Base-by-base conservation (phyloP, 2,113 vertebrate genomes). In the Corydoras sp. region DNA sequence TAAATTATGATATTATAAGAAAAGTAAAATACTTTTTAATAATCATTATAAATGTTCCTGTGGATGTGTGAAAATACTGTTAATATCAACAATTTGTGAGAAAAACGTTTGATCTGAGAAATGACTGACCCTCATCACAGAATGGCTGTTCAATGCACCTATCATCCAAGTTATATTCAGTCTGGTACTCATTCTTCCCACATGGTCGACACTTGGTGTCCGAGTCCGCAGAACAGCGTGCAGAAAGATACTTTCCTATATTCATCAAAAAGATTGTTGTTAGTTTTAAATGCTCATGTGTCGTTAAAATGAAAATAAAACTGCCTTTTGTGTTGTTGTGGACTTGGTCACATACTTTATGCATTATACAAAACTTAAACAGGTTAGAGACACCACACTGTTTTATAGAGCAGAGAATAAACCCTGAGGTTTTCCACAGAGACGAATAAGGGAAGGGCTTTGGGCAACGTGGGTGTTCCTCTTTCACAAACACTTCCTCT, bases 51-150 rank as follows among this genome's bases (percentile, higher is more conserved):
- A 43, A 43, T 43, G 35, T 5, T 43, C 35, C 35, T 5, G 4
- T 43, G 4, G 35, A 8, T 43, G 4, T 43, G 35, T 43, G 35
- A 43, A 43, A 4, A 43, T 43, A 43, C 35, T 43, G 35, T 43
- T 43, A 24, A 43, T 43, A 4, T 43, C 2, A 43, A 5, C 35
- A 43, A 43, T 8, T 43, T 43, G 35, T 43, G 35, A 43, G 35
- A 43, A 43, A 43, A 43, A 43, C 35, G 4, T 43, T 24, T 24
- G 18, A 43, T 43, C 4, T 43, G 35, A 43, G 35, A 43, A 13
- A 51, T 14, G 11, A 78, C 93, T 89, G 76, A 98, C 96, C 91
- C 67, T 77, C 63, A 56, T 99, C 96, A 48, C 96, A 99, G 69
- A 89, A 90, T 84, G 91, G 93, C 80, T 96, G 93, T 31, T 83